Conservation (phyloP, 2,888 invertebrate genomes). For the Podabrus alpinus region DNA sequence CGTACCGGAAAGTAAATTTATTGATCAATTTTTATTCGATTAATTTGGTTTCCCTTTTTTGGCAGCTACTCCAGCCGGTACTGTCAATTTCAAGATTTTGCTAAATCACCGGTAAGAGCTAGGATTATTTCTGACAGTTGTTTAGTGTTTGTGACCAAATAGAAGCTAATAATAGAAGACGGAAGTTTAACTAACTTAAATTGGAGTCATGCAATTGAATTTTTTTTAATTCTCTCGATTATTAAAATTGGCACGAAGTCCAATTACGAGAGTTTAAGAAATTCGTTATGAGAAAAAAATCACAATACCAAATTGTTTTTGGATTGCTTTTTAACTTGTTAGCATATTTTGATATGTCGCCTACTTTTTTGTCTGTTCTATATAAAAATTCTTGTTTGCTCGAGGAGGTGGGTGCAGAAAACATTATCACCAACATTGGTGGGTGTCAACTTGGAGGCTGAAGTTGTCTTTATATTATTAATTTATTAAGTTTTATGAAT, state of each 20-base stretch:
- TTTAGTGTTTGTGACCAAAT: not conserved
- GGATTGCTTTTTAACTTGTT: not conserved
- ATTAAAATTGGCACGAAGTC: not conserved
- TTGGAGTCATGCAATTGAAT: not conserved
- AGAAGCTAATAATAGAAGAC: not conserved
- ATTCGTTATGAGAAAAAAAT: not conserved
- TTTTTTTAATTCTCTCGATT: not conserved
- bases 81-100: not conserved
- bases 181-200: not conserved
- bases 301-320: not conserved
- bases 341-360: not conserved
- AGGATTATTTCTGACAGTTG: not conserved
- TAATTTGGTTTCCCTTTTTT: not conserved
- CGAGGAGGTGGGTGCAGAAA: not conserved
- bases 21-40: not conserved
- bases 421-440: not conserved
- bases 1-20: not conserved
- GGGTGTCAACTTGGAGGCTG: not conserved
- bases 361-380: not conserved
- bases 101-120: not conserved
- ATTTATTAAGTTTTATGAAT: not conserved
- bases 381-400: constrained; percentile 1
- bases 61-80: not conserved
- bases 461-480: not conserved
- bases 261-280: not conserved